These are phyloP conservation scores for Rugalucina vietnamica DNA, from an alignment of 2,888 invertebrate species.

Conservation along the genomic window DNA sequence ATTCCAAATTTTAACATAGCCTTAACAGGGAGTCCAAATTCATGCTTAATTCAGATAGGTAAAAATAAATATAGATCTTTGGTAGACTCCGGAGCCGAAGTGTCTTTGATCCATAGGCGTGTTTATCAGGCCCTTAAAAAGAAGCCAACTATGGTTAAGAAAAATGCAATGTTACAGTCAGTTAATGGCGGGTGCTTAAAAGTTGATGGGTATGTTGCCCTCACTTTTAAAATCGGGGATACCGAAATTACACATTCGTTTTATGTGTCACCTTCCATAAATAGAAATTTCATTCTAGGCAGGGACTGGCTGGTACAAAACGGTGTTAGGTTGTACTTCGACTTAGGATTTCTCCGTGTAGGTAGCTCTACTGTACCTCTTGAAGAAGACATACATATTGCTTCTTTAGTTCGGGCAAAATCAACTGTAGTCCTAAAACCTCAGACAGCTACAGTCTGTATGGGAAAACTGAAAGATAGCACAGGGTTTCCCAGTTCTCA, in stretches of 20 bases:
- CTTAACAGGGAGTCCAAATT: constrained; percentile 19
- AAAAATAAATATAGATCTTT: background rate
- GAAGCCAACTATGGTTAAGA: background rate
- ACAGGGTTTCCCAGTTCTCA: background rate
- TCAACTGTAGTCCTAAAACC: background rate
- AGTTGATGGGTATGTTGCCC: background rate
- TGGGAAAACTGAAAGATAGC: background rate
- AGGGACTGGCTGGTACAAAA: constrained; percentile 15
- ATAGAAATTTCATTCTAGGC: constrained; percentile 20
- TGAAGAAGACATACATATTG: constrained; percentile 39
- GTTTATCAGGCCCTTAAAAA: constrained; percentile 23
- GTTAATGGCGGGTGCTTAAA: background rate
- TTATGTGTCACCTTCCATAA: constrained; percentile 20
- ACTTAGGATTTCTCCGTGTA: background rate
- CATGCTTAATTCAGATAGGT: constrained; percentile 1
- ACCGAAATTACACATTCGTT: background rate
- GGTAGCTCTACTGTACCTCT: background rate
- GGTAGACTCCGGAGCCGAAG: constrained; percentile 34
- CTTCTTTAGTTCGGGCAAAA: background rate
- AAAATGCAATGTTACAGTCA: background rate
- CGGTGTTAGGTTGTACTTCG: background rate
- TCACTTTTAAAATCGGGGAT: background rate
- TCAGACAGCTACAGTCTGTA: background rate
- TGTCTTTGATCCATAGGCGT: constrained; percentile 35
- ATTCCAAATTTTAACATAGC: background rate